Conservation (phyloP, 2,888 invertebrate species). For the Carabus problematicus region DNA sequence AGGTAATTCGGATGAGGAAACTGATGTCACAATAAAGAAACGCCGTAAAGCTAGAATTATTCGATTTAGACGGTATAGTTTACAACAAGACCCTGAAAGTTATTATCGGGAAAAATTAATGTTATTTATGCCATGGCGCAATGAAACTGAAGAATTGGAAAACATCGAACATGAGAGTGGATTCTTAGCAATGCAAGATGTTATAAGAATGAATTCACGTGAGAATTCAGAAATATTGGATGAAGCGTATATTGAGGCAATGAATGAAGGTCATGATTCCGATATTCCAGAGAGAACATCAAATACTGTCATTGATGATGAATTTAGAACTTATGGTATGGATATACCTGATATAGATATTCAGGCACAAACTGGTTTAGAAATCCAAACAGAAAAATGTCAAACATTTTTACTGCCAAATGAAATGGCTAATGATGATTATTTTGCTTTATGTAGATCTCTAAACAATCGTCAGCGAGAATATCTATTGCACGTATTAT, state of each 20-base stretch:
- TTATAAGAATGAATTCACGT: background rate
- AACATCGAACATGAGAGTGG: constrained; percentile 29
- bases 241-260: background rate
- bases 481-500: constrained; percentile 4
- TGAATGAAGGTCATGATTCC: background rate
- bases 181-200: constrained; percentile 1
- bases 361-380: background rate
- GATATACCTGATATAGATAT: constrained; percentile 10
- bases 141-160: constrained; percentile 45
- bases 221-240: background rate
- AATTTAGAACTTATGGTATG: background rate
- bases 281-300: background rate
- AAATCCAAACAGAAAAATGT: background rate
- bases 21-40: background rate
- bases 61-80: constrained; percentile 38
- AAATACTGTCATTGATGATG: background rate
- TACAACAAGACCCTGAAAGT: constrained; percentile 41
- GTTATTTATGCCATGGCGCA: constrained; percentile 47
- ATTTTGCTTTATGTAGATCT: background rate
- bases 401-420: background rate
- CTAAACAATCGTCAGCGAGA: background rate
- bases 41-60: constrained; percentile 34
- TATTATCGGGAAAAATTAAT: constrained; percentile 47
- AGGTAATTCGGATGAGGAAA: background rate
- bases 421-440: constrained; percentile 1